Percentiles rank a stretch among this genome's conserved stretches.
Evolutionary conservation across 2,888 invertebrate species (phyloP).

Genomic region (Drosophila niveifrons): DNA sequence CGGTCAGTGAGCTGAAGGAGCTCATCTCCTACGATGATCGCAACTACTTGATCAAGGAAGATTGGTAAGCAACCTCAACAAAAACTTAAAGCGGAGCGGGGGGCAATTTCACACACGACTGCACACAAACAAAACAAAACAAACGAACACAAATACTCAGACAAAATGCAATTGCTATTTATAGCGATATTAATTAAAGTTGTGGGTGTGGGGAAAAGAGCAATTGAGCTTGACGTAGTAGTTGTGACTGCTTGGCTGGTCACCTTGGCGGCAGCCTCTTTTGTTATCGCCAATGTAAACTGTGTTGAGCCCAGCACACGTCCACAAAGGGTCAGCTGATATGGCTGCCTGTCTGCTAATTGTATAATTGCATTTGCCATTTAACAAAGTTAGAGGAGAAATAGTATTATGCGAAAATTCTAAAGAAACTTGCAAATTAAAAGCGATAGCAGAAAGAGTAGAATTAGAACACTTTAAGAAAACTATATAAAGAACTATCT

Average conservation of each 20-base stretch:
- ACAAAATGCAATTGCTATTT: slow-evolving; percentile 31
- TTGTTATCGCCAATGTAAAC: slow-evolving; percentile 51
- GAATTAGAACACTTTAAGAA: no score
- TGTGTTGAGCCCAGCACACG: slow-evolving; percentile 2
- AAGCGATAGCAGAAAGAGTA: no score
- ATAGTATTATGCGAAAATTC: not conserved
- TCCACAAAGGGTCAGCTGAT: slow-evolving; percentile 14
- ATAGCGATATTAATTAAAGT: slow-evolving; percentile 66
- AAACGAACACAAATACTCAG: slow-evolving; percentile 7
- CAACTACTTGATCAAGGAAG: slow-evolving; percentile 84
- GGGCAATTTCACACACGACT: slow-evolving; percentile 17
- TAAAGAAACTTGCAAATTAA: no score
- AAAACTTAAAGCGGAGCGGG: not conserved
- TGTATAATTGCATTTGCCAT: not conserved
- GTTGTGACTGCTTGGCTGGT: slow-evolving; percentile 18
- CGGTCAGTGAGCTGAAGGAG: slow-evolving; percentile 82
- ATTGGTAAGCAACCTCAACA: slow-evolving; percentile 78
- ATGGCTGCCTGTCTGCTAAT: not conserved
- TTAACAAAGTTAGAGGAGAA: not conserved
- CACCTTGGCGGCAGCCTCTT: slow-evolving; percentile 54
- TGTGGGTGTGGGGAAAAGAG: slow-evolving; percentile 11
- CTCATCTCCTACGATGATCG: slow-evolving; percentile 85
- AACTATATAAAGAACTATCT: no score
- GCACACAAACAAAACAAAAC: slow-evolving; percentile 9
- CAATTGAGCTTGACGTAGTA: slow-evolving; percentile 59